Conservation (phyloP, 2,113 vertebrate species). For the Coryphaenoides rupestris region DNA sequence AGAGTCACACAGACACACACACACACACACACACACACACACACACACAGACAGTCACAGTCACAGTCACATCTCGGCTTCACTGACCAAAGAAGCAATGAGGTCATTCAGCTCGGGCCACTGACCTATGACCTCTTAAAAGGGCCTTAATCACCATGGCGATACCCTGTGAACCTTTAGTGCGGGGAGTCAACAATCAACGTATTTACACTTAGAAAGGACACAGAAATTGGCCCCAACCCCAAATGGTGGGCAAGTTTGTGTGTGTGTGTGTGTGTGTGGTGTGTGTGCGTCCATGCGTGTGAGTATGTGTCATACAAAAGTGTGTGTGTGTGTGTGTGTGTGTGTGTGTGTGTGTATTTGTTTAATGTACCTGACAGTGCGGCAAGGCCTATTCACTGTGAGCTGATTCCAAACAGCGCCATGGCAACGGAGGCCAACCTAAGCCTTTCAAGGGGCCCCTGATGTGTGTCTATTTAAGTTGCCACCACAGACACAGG, state of each 20-base stretch:
- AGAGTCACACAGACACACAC: constrained; percentile 14
- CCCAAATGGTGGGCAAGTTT: not conserved
- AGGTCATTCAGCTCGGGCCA: constrained; percentile 42
- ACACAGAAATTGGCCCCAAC: constrained; percentile 14
- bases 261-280: not conserved
- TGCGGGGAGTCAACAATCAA: constrained; percentile 42
- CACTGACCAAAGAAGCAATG: constrained; percentile 36
- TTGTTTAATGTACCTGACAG: constrained; percentile 47
- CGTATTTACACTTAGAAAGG: constrained; percentile 25
- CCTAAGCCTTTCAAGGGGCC: constrained; percentile 50
- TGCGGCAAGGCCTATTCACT: constrained; percentile 21
- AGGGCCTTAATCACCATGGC: constrained; percentile 32
- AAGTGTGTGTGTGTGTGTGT: not conserved
- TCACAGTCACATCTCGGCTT: constrained; percentile 13
- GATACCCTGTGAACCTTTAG: constrained; percentile 33
- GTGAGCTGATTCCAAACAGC: constrained; percentile 59
- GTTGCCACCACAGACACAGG: constrained; percentile 57
- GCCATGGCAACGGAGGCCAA: constrained; percentile 61
- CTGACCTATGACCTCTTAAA: constrained; percentile 49
- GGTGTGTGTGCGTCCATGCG: not conserved
- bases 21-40: constrained; percentile 17
- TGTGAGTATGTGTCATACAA: constrained; percentile 7
- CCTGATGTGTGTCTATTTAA: constrained; percentile 44
- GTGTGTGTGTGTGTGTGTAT: constrained; percentile 26
- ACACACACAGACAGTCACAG: not conserved